phyloP scores from a whole-genome alignment of 2,113 vertebrate species.

The Ramphastos sulfuratus region DNA sequence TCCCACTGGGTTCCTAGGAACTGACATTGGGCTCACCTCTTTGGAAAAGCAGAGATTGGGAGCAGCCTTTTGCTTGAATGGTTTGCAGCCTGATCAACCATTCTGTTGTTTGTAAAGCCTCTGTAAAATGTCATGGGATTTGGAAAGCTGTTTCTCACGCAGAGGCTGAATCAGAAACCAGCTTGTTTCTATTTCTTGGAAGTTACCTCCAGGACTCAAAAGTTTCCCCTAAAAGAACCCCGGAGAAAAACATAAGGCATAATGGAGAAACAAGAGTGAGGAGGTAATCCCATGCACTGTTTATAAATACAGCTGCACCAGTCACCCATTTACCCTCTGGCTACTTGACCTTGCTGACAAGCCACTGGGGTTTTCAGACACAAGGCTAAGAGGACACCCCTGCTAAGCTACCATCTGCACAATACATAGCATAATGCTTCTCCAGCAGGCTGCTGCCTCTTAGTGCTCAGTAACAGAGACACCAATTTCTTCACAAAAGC shows the following conservation, averaged over 20 bases:
- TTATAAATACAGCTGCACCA: background rate
- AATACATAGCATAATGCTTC: accelerated
- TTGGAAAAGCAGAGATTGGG: background rate
- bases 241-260: background rate
- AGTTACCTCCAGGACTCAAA: background rate
- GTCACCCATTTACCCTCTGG: background rate
- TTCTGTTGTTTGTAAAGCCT: background rate
- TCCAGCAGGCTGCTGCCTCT: accelerated
- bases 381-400: background rate
- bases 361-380: background rate
- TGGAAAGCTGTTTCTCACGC: background rate
- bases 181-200: background rate
- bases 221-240: background rate
- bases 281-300: background rate
- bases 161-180: background rate
- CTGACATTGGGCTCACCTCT: background rate
- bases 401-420: background rate
- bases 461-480: background rate
- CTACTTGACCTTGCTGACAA: background rate
- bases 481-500: background rate
- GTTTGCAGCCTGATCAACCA: background rate
- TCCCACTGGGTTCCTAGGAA: background rate
- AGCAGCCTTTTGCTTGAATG: background rate
- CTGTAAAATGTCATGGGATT: background rate
- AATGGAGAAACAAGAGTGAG: background rate